Base-by-base conservation (phyloP, 2,113 vertebrate species). In the Casuarius casuarius region DNA sequence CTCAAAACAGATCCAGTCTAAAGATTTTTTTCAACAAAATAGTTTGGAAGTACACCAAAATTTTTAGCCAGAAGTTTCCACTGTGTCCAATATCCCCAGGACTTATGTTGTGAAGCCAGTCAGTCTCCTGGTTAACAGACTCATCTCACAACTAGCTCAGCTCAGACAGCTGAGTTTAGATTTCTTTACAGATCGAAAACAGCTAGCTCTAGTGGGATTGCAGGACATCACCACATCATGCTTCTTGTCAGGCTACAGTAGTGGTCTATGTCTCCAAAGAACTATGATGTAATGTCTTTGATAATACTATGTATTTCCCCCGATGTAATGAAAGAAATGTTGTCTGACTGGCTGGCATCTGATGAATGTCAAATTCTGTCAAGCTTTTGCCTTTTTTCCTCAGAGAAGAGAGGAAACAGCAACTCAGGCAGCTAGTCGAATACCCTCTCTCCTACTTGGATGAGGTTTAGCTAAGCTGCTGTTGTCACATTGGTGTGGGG, bases 61-160 rank as follows among this genome's bases (percentile, higher is more conserved):
- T 1, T 46, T 80, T 5, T 18, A 65, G 10, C 12, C 3, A 10
- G 31, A 89, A 42, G 3, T 44, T 84, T 92, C n/a, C 11, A 44
- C 9, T 1, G 1, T 68, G 31, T n/a, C 46, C 15, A 6, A 8
- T 10, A 54, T 23, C 8, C 12, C 5, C 23, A 21, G 14, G 63
- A 87, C 68, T 80, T 62, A 26, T 20, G 4, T 8, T 22, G 13
- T n/a, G 46, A 70, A 76, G 14, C 13, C 9, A 66, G 44, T 4
- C 22, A 81, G 49, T 21, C 7, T 84, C 21, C 7, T 7, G 5
- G 3, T 40, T 74, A 73, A 65, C 12, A 63, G 21, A 19, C 29
- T 77, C 77, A 25, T 38, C 33, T 92, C 46, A 12, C 31, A 22
- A 7, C n/a, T 35, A 82, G 7, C 33, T 77, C 49, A 35, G 17